These are phyloP conservation scores for Cenopis cana DNA, from an alignment of 2,888 invertebrate genomes.

Conservation along the genomic window DNA sequence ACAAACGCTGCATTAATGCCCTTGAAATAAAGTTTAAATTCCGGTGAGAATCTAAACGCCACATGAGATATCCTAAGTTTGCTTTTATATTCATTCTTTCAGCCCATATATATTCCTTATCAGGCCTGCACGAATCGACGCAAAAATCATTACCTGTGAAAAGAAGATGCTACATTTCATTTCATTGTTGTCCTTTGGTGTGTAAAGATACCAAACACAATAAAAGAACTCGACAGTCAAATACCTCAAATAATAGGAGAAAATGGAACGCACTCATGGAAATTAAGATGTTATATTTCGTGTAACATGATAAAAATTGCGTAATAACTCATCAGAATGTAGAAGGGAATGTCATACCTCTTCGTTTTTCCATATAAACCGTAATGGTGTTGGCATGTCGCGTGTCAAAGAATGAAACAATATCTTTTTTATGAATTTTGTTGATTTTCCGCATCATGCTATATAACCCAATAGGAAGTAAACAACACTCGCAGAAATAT, in stretches of 20 bases:
- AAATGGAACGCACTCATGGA: conserved; percentile 13
- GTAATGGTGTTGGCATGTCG: not conserved
- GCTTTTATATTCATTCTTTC: conserved; percentile 15
- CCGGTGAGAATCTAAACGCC: not conserved
- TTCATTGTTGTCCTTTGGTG: conserved; percentile 69
- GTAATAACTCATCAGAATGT: conserved; percentile 24
- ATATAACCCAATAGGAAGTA: too few species aligned
- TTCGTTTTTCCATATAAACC: not conserved
- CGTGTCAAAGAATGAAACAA: too few species aligned
- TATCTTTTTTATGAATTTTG: too few species aligned
- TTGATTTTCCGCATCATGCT: too few species aligned
- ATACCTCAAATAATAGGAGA: conserved; percentile 47
- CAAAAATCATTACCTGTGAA: conserved; percentile 44
- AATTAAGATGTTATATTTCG: conserved; percentile 38
- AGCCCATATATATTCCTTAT: conserved; percentile 34
- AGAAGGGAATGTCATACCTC: conserved; percentile 11
- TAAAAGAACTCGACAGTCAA: conserved; percentile 61
- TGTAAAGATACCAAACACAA: conserved; percentile 61
- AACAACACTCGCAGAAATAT: too few species aligned
- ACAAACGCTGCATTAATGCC: not conserved
- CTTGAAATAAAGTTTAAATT: conserved; percentile 1
- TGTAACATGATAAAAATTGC: conserved; percentile 38
- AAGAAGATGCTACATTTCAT: conserved; percentile 50
- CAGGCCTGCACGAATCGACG: conserved; percentile 37
- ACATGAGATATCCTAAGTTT: not conserved